These are phyloP conservation scores for Pachypeltis micranthus DNA, from an alignment of 1,140 invertebrate species.

Conservation along the genomic window DNA sequence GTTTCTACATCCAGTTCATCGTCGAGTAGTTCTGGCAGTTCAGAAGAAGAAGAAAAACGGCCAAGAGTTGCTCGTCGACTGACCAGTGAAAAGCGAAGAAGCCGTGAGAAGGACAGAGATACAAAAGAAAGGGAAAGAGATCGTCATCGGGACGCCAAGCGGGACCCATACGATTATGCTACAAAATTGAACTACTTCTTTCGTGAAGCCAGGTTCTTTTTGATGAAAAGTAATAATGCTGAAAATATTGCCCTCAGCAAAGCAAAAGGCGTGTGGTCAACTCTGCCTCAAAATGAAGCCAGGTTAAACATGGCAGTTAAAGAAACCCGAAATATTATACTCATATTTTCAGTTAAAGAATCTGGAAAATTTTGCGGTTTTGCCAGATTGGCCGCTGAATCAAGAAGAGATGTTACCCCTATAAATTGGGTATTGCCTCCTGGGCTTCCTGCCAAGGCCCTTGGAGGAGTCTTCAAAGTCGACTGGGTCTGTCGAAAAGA, in stretches of 20 bases:
- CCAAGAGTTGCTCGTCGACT: slow-evolving; percentile 45
- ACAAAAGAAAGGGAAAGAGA: slow-evolving; percentile 40
- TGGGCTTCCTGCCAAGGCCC: slow-evolving; percentile 77
- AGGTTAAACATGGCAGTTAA: slow-evolving; percentile 89
- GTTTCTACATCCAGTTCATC: slow-evolving; percentile 46
- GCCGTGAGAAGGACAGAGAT: slow-evolving; percentile 40
- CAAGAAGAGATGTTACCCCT: slow-evolving; percentile 73
- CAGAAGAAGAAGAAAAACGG: slow-evolving; percentile 42
- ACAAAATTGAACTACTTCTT: slow-evolving; percentile 91
- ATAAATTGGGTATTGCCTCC: slow-evolving; percentile 94
- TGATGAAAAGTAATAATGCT: slow-evolving; percentile 95
- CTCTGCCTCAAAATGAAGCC: slow-evolving; percentile 89
- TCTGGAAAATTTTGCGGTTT: slow-evolving; percentile 90
- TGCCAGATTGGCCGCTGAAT: slow-evolving; percentile 76
- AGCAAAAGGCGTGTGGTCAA: slow-evolving; percentile 94
- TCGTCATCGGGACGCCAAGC: not conserved
- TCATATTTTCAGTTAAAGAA: slow-evolving; percentile 96
- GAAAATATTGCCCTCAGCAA: slow-evolving; percentile 93
- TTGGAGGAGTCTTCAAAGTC: slow-evolving; percentile 90
- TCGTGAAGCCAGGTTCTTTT: slow-evolving; percentile 87
- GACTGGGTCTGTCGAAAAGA: slow-evolving; percentile 96
- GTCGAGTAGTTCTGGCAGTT: slow-evolving; percentile 59
- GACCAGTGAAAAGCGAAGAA: slow-evolving; percentile 39
- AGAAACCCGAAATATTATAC: slow-evolving; percentile 83
- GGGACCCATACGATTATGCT: slow-evolving; percentile 55